Base-by-base conservation (phyloP, 2,888 invertebrate species). In the Thalpophila matura region DNA sequence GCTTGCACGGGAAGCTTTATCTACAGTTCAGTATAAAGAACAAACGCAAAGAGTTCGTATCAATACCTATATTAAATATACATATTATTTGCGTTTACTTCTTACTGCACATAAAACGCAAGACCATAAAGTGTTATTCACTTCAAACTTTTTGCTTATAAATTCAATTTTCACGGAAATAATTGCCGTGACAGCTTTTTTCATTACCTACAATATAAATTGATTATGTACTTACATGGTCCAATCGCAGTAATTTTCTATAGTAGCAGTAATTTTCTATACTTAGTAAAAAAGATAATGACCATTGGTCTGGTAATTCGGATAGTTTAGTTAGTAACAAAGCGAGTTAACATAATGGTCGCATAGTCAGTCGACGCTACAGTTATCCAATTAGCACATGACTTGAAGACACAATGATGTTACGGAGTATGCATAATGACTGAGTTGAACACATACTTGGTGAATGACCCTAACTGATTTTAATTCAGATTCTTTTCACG, bases 321-420 rank as follows among this genome's bases (percentile, higher is more conserved):
- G 55, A 50, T 33, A 45, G 49, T 58, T 54, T 31, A 49, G 54
- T 64, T 26, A 29, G 33, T 46, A 43, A 24, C 26, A 7, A 12
- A 27, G 43, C 72, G 46, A 46, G 37, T 72, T 46, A 64, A 26
- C 37, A 54, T 16, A 29, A 35, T 54, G 18, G 20, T 20, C 14
- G 18, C 12, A 4, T 59, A 22, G 42, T 37, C 38, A 37, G 12
- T 45, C 14, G 43, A 57, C 20, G 7, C n/a, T n/a, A 73, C 75
- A 50, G 75, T 75, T 73, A 74, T 14, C 26, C 40, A 54, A 65
- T 74, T 74, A 73, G 4, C 45, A 51, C 60, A 75, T 57, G 49
- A 46, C 38, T 59, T 35, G 56, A 27, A 58, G 49, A 51, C 29
- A 68, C 49, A 63, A 69, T 58, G 24, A 33, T 12, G 38, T 50